Conservation (phyloP, 2,113 vertebrate genomes). For the Pitta sordida region DNA sequence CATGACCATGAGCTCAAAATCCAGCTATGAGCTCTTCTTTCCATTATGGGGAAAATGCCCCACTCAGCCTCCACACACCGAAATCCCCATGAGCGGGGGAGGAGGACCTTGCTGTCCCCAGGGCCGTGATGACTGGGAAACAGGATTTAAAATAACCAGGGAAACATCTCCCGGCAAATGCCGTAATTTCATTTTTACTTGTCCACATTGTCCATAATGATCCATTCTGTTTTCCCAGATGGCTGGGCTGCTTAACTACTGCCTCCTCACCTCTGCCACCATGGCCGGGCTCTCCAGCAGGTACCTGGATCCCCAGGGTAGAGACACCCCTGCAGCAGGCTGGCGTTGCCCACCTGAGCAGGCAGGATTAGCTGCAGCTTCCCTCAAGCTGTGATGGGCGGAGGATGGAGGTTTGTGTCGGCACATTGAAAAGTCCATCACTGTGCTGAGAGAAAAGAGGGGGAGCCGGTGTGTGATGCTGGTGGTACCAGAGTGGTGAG, state of each 20-base stretch:
- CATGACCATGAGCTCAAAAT: background rate
- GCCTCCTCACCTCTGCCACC: background rate
- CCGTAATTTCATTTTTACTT: background rate
- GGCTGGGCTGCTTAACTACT: background rate
- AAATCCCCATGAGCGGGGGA: background rate
- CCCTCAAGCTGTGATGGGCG: background rate
- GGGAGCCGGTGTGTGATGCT: background rate
- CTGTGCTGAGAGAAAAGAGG: background rate
- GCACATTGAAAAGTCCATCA: background rate
- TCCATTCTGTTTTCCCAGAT: constrained; percentile 11
- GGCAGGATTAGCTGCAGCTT: background rate
- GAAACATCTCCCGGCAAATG: background rate
- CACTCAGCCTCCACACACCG: background rate
- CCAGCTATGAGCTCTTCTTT: background rate
- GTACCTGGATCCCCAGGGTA: background rate
- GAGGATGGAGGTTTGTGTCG: background rate
- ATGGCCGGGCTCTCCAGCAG: rapidly evolving
- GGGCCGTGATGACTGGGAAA: background rate
- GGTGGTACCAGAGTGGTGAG: background rate
- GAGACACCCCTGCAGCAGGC: background rate
- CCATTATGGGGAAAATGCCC: rapidly evolving
- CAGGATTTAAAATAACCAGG: background rate
- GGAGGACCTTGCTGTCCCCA: rapidly evolving
- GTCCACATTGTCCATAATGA: background rate
- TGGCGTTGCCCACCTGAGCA: background rate